Conservation (phyloP, 2,113 vertebrate genomes). For the Seriola aureovittata region DNA sequence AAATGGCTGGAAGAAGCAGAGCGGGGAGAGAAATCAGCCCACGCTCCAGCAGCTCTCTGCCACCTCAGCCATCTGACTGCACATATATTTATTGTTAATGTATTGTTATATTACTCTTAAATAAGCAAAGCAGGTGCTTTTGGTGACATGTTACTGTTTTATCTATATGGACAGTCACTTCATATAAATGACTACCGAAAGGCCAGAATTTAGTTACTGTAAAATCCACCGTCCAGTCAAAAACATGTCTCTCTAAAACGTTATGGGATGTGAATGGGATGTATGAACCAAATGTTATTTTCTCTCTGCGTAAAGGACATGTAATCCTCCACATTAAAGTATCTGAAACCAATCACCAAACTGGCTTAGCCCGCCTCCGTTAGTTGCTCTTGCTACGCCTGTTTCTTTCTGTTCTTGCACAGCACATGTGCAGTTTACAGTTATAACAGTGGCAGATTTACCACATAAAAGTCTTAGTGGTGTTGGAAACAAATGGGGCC, state of each 20-base stretch:
- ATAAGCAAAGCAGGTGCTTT: background rate
- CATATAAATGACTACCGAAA: background rate
- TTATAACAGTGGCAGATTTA: too few relatives aligned
- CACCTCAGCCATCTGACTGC: background rate
- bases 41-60: background rate
- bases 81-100: background rate
- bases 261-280: background rate
- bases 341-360: background rate
- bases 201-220: background rate
- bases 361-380: too few relatives aligned
- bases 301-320: background rate
- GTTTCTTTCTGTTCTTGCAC: too few relatives aligned
- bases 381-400: too few relatives aligned
- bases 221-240: background rate
- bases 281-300: background rate
- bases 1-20: conserved; percentile 87
- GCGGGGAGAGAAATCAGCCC: conserved; percentile 7
- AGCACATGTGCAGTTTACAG: too few relatives aligned
- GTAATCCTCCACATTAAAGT: background rate
- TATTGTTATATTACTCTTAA: background rate
- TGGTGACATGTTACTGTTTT: conserved; percentile 1
- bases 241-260: background rate
- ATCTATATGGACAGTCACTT: background rate
- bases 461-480: too few relatives aligned
- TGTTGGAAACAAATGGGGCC: background rate